Base-by-base conservation (phyloP, 2,113 vertebrate species). In the Callocephalon fimbriatum region DNA sequence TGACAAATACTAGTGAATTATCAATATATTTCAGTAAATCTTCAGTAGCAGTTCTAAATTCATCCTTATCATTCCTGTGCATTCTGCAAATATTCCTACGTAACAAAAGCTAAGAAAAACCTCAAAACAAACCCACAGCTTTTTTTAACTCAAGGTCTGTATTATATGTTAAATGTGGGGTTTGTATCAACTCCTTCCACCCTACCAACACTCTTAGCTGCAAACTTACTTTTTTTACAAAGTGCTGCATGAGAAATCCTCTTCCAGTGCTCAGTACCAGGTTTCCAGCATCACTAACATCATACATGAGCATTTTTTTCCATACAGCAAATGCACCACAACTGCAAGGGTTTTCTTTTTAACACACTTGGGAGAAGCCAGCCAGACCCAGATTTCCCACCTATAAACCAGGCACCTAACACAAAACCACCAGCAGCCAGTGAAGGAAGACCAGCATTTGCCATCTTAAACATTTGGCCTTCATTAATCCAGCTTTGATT, bases 171-270 rank as follows among this genome's bases (percentile, higher is more conserved):
- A 51, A 25, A 32, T 4, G 6, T 42, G 67, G 22, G 44, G 61
- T 74, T 51, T 22, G 3, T 32, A 71, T 63, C 15, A 72, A 21
- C 22, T 77, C 53, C 17, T 87, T 62, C 61, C 81, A 87, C 12
- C 20, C 48, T 38, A 47, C 62, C 17, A 50, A 75, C 13, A n/a
- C 7, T 42, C 14, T 14, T 37, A 12, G 8, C 18, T 77, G 32
- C 51, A 70, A 53, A 67, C 32, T 76, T 12, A 16, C 3, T 72
- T 27, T 44, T 7, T 11, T 37, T n/a, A 27, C 18, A 0, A 0
- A 53, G 45, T 26, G 25, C 73, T 48, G 26, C 65, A 44, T 0
- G 1, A 75, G 38, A 25, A 78, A 54, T 31, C 48, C n/a, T 51
- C 35, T 15, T 18, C 15, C 51, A 61, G n/a, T 23, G 37, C 45